These are phyloP conservation scores for Dermolepida albohirtum DNA, from an alignment of 2,888 invertebrate genomes.

Conservation along the genomic window DNA sequence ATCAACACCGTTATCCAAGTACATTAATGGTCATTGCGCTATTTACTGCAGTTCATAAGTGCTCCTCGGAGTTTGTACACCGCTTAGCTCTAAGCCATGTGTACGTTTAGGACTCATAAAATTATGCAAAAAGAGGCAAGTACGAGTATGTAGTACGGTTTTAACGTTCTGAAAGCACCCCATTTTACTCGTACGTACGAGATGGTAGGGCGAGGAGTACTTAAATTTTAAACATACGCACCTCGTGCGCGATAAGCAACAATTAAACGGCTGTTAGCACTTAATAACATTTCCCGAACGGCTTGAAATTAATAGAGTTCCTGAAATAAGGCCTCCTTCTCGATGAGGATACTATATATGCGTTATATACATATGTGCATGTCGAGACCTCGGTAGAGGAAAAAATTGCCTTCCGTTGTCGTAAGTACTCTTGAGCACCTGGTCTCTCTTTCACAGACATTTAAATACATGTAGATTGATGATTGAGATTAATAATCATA, in stretches of 20 bases:
- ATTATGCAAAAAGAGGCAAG: slow-evolving; percentile 20
- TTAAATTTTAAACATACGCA: slow-evolving; percentile 3
- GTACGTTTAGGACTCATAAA: background rate
- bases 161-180: slow-evolving; percentile 6
- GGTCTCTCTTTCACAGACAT: slow-evolving; percentile 12
- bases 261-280: slow-evolving; percentile 22
- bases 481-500: no score
- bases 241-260: slow-evolving; percentile 9
- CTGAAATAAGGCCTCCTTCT: background rate
- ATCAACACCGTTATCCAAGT: background rate
- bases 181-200: background rate
- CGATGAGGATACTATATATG: slow-evolving; percentile 1
- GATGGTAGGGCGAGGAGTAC: background rate
- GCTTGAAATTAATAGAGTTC: slow-evolving; percentile 21
- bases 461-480: background rate
- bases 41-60: slow-evolving; percentile 8
- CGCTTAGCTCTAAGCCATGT: slow-evolving; percentile 1
- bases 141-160: background rate
- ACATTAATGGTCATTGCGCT: slow-evolving; percentile 11
- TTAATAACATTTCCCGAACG: slow-evolving; percentile 21
- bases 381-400: slow-evolving; percentile 6
- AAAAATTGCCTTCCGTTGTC: slow-evolving; percentile 17
- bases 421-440: slow-evolving; percentile 9
- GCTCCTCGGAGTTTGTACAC: slow-evolving; percentile 1
- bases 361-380: slow-evolving; percentile 1